Evolutionary conservation across 2,113 vertebrate species (phyloP).

Genomic region (Eulemur macaco): DNA sequence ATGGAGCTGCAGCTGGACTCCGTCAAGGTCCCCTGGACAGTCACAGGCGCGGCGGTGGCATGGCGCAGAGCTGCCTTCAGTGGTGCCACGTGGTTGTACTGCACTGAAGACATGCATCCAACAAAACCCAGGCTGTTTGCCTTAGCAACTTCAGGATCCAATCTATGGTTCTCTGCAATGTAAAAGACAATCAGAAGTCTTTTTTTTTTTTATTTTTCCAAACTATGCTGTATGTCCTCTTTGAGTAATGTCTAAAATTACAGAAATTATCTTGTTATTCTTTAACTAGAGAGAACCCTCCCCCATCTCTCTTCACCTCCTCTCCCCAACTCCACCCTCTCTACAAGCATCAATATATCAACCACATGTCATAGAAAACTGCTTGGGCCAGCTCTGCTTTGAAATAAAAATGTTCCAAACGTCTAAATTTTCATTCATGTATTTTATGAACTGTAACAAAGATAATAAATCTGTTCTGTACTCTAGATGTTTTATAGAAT

Average conservation of each 20-base stretch:
- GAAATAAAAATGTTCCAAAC: not conserved
- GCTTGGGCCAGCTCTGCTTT: not conserved
- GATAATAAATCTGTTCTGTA: not conserved
- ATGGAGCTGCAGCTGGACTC: constrained; percentile 89
- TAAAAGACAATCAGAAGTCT: constrained; percentile 34
- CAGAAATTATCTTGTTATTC: not conserved
- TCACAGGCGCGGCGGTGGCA: constrained; percentile 87
- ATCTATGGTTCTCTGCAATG: constrained; percentile 84
- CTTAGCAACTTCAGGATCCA: constrained; percentile 88
- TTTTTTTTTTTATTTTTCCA: not conserved
- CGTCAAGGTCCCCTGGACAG: constrained; percentile 87
- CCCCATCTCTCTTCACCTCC: not conserved
- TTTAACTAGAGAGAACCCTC: not conserved
- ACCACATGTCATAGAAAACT: not conserved
- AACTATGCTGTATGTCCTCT: not conserved
- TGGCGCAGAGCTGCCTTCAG: constrained; percentile 94
- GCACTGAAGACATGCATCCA: constrained; percentile 95
- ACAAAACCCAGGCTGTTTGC: constrained; percentile 91
- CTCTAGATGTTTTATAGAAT: not conserved
- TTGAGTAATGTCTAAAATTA: not conserved
- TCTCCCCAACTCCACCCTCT: not conserved
- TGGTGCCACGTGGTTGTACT: constrained; percentile 93
- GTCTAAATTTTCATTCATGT: not conserved
- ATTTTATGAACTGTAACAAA: not conserved
- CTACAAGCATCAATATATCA: not conserved